Conservation (phyloP, 2,797 vertebrate species). For the Scolopax bukidnonensis region DNA sequence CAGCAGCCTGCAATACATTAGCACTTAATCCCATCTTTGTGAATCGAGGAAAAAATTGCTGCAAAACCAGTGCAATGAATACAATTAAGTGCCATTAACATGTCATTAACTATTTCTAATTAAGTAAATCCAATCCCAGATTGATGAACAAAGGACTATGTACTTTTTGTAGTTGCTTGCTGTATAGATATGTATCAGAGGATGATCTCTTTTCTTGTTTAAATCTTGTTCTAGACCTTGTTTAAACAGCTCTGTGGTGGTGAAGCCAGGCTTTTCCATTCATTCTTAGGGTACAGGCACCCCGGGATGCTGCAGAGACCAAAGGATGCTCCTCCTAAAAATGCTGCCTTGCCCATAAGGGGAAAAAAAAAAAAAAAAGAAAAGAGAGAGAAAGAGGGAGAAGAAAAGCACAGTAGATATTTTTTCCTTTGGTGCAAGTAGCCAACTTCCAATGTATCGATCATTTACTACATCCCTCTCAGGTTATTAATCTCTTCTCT, state of each 20-base stretch:
- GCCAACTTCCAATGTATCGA: neutral
- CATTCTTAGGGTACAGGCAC: neutral
- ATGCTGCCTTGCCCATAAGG: neutral
- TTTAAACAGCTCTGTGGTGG: neutral
- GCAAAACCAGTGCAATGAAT: constrained; percentile 37
- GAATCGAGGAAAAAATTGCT: neutral
- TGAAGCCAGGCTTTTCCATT: neutral
- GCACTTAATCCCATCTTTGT: constrained; percentile 51
- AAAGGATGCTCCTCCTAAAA: neutral
- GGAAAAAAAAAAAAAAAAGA: too few species aligned
- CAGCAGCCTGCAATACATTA: constrained; percentile 54
- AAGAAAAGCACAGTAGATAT: neutral
- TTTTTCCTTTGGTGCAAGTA: neutral
- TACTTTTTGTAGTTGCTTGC: neutral
- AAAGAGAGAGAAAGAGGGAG: neutral
- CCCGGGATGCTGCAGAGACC: neutral
- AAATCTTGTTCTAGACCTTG: neutral
- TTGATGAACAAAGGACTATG: neutral
- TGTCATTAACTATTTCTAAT: constrained; percentile 52
- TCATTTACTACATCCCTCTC: neutral
- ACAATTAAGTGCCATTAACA: constrained; percentile 28
- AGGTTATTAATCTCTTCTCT: neutral
- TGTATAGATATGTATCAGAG: neutral
- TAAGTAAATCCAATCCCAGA: neutral
- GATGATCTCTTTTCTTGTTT: neutral